Evolutionary conservation across 2,888 invertebrate species (phyloP), one percentile per base, ranked within the genome.

Genomic region (Incurvaria masculella): DNA sequence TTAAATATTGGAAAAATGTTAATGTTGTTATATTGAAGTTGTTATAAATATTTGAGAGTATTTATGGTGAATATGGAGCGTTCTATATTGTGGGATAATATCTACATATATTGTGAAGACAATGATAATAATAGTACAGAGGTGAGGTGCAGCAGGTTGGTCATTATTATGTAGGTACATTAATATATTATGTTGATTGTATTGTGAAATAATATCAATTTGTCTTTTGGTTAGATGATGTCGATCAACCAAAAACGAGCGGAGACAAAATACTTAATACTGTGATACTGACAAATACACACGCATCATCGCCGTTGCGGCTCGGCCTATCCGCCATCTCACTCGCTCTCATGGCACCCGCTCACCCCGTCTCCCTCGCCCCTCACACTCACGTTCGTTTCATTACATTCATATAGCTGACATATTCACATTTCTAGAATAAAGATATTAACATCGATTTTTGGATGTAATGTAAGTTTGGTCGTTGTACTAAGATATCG

Each of bases 21-120:
- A 74, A 74, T 61, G 75, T 79, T 79, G 76, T 79, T 79, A 79
- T 79, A 74, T 53, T 66, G 71, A 76, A 74, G 71, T 79, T 79
- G 79, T 79, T 79, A 76, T 72, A 75, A 54, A 74, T 79, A 76
- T 79, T 74, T 79, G 78, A 79, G 78, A 79, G 78, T 79, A 78
- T 79, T 75, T 69, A 69, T 65, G 65, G 66, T 64, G 67, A 63
- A 69, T 70, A 70, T 40, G 39, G 69, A 33, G 11, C 33, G 33
- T n/a, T 14, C 14, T 33, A 33, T 8, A 33, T 14, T 14, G n/a
- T n/a, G n/a, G n/a, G 33, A 33, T 33, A 33, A 33, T 14, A 33
- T 33, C 4, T 33, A 33, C 23, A 33, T 33, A 33, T 33, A 33
- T 33, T 33, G 33, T 33, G 33, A 33, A n/a, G 33, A 33, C 8